Evolutionary conservation across 1,140 invertebrate species (phyloP), one percentile per base, ranked within the genome.

Genomic region (Microplitis mediator): DNA sequence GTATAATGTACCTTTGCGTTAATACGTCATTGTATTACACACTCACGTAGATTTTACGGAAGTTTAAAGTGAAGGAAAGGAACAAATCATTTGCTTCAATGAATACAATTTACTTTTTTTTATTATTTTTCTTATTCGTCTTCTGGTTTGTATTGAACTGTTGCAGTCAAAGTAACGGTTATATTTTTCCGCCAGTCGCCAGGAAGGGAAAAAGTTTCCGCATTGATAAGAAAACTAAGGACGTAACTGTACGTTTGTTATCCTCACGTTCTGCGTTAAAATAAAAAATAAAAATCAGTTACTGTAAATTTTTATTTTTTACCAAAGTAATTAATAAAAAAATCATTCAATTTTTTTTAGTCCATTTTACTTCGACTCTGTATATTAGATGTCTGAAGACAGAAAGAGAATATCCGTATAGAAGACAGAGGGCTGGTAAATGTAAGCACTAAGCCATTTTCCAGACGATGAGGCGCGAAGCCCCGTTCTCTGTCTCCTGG

Each of bases 401-500:
- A 66, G 60, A 51, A 61, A 73, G 36, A 56, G 39, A 56, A 56
- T 34, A 50, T 35, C 54, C 39, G 23, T 16, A 50, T 23, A 3
- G 14, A 58, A 11, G 54, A 34, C 72, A 69, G 68, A 65, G 76
- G 52, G 71, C 75, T 77, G 72, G 83, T 82, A 82, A 85, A 82
- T 85, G 81, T 84, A 84, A 85, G 84, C 84, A 79, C 84, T 87
- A 87, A 87, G 85, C 86, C 83, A 87, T 87, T 87, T 87, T 87
- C 86, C 86, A 87, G 85, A 87, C 86, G 85, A 87, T 87, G 85
- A 87, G 82, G 83, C 85, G 85, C 84, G 86, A 87, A 87, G 86
- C 86, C 86, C 84, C 74, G 77, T 23, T 50, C 77, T 78, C 77
- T 78, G 80, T 80, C 81, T 85, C 82, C 85, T 85, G 84, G 81